Conservation (phyloP, 2,113 vertebrate species). For the Colaptes auratus region DNA sequence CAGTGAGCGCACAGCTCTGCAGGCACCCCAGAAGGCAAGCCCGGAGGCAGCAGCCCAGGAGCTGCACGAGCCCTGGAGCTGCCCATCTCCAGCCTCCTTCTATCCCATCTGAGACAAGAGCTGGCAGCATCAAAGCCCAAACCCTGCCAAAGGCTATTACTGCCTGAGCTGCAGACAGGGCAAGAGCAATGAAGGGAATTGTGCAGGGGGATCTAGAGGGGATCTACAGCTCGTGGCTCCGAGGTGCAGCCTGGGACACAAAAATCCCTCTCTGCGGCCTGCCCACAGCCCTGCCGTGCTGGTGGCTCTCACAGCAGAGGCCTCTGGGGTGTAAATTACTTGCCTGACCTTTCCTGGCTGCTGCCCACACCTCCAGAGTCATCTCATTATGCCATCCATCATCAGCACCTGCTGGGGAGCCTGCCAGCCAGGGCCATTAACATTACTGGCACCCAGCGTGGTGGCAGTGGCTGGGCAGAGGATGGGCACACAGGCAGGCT, state of each 20-base stretch:
- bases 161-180: background rate
- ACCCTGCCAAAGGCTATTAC: background rate
- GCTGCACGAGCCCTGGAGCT: background rate
- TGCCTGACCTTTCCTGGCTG: slow-evolving; percentile 4
- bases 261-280: background rate
- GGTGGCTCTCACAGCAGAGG: background rate
- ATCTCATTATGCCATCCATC: slow-evolving; percentile 27
- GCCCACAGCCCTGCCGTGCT: background rate
- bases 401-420: background rate
- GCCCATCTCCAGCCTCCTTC: background rate
- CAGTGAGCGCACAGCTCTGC: background rate
- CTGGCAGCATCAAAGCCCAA: background rate
- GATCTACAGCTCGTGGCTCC: background rate
- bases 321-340: slow-evolving; percentile 32
- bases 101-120: background rate
- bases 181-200: background rate
- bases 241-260: background rate
- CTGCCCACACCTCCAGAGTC: background rate
- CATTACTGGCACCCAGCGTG: background rate
- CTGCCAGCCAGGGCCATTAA: background rate
- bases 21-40: background rate
- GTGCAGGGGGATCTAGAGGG: background rate
- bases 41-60: accelerated
- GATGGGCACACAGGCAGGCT: background rate
- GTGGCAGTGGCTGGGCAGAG: background rate